Base-by-base conservation (phyloP, 2,888 invertebrate species). In the Pomacea canaliculata region DNA sequence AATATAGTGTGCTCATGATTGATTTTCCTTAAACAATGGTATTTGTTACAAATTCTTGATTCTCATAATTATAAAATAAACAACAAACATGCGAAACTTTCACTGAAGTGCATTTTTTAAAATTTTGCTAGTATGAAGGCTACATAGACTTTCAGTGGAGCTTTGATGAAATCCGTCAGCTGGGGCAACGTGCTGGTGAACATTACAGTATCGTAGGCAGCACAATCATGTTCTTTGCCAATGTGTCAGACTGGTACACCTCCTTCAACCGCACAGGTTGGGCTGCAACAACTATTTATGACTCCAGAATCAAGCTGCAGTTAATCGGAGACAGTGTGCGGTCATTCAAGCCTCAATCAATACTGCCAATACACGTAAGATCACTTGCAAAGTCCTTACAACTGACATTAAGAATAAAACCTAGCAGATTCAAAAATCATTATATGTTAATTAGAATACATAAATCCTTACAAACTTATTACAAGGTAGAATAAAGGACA, bases 261-360 rank as follows among this genome's bases (percentile, higher is more conserved):
- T 84, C 84, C 70, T 84, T 89, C 85, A 89, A 90, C 65, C 83
- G 91, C 69, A 85, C 85, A 8, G 98, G 98, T 0, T 96, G 94
- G 92, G 95, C 97, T 19, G 94, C 95, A 78, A 95, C 97, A 0
- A 92, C 97, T 83, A 94, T 98, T 71, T 97, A 94, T 89, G 96
- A 97, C 91, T 96, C 97, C 0, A 95, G 95, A 12, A 93, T 97
- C 12, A 93, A 94, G 74, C 93, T 98, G 1, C 93, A 94, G 62
- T 96, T 98, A 91, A 92, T 98, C 4, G 98, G 98, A 0, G 96
- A 96, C 59, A 93, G 95, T 0, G 96, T 98, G 12, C 96, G 98
- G 91, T 95, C 98, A 23, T 98, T 98, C 92, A 98, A 98, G 90
- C 98, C 98, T 0, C 93, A 96, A 13, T 97, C 98, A 95, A 96